Percentiles rank a stretch among this genome's conserved stretches.
Conservation (phyloP, 2,888 invertebrate genomes). For the Drosophila neoperkinsi region DNA sequence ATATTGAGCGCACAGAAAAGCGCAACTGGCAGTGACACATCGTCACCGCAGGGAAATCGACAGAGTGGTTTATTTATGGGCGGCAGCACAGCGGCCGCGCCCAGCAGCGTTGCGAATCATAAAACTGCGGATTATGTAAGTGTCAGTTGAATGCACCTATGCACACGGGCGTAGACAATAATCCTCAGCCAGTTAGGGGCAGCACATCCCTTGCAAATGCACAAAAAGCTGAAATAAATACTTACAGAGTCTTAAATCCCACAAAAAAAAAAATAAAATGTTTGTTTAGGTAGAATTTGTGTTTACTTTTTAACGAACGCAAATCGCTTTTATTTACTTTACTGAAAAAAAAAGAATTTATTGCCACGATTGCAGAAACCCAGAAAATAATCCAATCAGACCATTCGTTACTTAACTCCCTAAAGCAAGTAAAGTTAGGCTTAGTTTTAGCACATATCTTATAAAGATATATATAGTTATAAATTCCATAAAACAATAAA, state of each 20-base stretch:
- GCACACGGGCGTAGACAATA: conserved; percentile 6
- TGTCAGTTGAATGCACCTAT: conserved; percentile 37
- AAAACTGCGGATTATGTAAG: conserved; percentile 84
- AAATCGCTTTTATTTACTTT: background rate
- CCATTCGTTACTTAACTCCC: background rate
- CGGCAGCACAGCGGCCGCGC: conserved; percentile 62
- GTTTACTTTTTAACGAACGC: background rate
- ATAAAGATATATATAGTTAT: background rate
- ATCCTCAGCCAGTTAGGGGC: background rate
- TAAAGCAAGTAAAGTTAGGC: background rate
- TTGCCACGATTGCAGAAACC: background rate
- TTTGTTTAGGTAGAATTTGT: background rate
- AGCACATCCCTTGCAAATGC: background rate
- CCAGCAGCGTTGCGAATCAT: conserved; percentile 65
- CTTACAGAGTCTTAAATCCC: background rate
- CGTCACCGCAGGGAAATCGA: conserved; percentile 84
- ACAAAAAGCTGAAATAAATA: background rate
- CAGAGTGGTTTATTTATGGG: conserved; percentile 83
- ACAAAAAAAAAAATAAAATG: background rate
- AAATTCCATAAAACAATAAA: background rate
- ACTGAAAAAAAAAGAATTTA: background rate
- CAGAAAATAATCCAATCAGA: background rate
- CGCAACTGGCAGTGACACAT: conserved; percentile 84
- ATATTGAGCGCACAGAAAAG: conserved; percentile 93
- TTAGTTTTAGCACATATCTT: background rate